A percentile compares a stretch with the other conserved stretches of the same genome.
Evolutionary conservation across 1,140 invertebrate species (phyloP).

Genomic region (Hycleus phaleratus): DNA sequence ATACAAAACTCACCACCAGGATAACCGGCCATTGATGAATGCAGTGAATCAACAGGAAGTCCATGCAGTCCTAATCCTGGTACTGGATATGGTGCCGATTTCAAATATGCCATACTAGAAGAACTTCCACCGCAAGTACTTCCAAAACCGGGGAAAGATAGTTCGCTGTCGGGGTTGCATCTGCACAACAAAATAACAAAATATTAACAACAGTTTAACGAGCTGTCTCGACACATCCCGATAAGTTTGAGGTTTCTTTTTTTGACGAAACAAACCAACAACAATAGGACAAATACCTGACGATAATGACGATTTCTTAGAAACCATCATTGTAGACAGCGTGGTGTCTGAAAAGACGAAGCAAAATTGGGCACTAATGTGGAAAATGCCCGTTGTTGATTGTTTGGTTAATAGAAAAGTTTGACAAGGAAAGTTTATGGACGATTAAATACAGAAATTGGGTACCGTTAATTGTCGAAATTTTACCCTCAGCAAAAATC

Average conservation of each 20-base stretch:
- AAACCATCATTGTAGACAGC: slow-evolving; percentile 15
- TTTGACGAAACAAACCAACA: neutral
- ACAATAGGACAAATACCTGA: neutral
- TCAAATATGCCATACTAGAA: slow-evolving; percentile 51
- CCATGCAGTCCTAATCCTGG: slow-evolving; percentile 49
- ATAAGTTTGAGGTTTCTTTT: neutral
- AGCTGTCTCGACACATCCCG: neutral
- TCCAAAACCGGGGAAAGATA: slow-evolving; percentile 49
- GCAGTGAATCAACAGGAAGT: slow-evolving; percentile 51
- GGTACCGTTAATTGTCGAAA: no score
- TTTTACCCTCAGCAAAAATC: no score
- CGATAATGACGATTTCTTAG: neutral
- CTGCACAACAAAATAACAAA: slow-evolving; percentile 35
- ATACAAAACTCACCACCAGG: slow-evolving; percentile 37
- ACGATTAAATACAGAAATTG: no score
- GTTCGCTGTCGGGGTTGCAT: slow-evolving; percentile 46
- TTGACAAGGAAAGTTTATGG: neutral
- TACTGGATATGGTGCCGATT: slow-evolving; percentile 46
- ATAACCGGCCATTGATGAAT: slow-evolving; percentile 52
- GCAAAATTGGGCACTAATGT: slow-evolving; percentile 16
- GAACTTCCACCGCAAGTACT: slow-evolving; percentile 44
- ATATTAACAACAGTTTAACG: neutral
- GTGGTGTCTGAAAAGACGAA: slow-evolving; percentile 18
- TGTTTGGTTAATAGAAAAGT: neutral
- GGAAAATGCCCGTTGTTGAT: slow-evolving; percentile 14